Base-by-base conservation (phyloP, 2,113 vertebrate species). In the Psilopsiagon aymara region DNA sequence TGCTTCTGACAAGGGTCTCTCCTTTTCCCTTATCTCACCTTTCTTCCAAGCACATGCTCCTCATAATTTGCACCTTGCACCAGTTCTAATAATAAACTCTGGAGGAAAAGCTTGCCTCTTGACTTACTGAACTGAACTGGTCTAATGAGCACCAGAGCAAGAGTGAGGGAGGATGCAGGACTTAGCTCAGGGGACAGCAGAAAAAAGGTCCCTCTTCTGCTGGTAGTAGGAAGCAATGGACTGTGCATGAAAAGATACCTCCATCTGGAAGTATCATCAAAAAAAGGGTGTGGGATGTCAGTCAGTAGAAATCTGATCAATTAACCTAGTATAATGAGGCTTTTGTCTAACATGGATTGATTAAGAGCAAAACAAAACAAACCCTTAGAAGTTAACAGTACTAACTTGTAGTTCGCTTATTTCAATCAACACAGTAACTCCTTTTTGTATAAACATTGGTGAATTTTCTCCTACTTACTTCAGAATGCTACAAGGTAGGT, bases 171-270 rank as follows among this genome's bases (percentile, higher is more conserved):
- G 14, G 11, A 57, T 47, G n/a, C 18, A 57, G 41, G 15, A 66
- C 9, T 52, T 43, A 44, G 10, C 12, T 81, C 12, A 33, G 5
- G 16, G 4, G 6, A 11, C 0, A 1, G 4, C 8, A 6, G 3
- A 2, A 11, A 43, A 70, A 75, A 37, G 15, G 3, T 28, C 5
- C 4, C 20, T 82, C 21, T 70, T 8, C 15, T 35, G 9, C 25
- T 73, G 46, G 13, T 28, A 49, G 7, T 2, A 57, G 31, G 4
- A 37, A 73, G 23, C 44, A 49, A 75, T 1, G 4, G 37, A n/a
- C 49, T 84, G 18, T 75, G 11, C 1, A 3, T 41, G 37, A 63
- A 74, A 77, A 49, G 3, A 4, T n/a, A 23, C 4, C 8, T 77
- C 10, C 51, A 63, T 18, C 24, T 63, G 46, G 51, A 89, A 91